Evolutionary conservation across 2,113 vertebrate genomes (phyloP).

Genomic region (Notothenia rossii): DNA sequence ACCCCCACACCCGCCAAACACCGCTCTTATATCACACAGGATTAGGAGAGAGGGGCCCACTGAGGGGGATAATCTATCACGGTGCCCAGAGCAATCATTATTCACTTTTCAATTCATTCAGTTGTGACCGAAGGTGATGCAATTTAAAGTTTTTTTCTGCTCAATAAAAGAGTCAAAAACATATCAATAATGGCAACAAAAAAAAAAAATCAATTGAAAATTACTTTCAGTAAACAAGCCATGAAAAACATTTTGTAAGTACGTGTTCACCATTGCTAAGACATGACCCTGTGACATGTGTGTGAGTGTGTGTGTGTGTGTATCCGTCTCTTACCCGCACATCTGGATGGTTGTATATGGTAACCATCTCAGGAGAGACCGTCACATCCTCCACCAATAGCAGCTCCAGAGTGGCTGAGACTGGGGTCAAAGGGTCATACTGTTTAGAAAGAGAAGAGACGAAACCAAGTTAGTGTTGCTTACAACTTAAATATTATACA

Average conservation of each 20-base stretch:
- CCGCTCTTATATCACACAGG: constrained; percentile 20
- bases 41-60: constrained; percentile 33
- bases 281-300: background rate
- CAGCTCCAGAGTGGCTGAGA: constrained; percentile 90
- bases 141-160: background rate
- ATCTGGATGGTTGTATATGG: constrained; percentile 93
- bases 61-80: constrained; percentile 7
- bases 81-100: background rate
- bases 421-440: constrained; percentile 84
- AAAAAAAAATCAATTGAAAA: background rate
- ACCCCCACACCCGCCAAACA: constrained; percentile 33
- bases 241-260: background rate
- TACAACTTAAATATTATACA: constrained; percentile 4
- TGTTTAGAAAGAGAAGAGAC: constrained; percentile 63
- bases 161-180: background rate
- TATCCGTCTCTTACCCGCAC: constrained; percentile 83
- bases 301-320: background rate
- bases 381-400: constrained; percentile 94
- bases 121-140: background rate
- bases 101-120: constrained; percentile 6
- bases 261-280: background rate
- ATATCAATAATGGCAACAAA: too few species aligned
- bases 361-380: constrained; percentile 86
- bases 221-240: background rate
- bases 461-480: background rate